Conservation (phyloP, 2,113 vertebrate species). For the Sylvicapra grimmia region DNA sequence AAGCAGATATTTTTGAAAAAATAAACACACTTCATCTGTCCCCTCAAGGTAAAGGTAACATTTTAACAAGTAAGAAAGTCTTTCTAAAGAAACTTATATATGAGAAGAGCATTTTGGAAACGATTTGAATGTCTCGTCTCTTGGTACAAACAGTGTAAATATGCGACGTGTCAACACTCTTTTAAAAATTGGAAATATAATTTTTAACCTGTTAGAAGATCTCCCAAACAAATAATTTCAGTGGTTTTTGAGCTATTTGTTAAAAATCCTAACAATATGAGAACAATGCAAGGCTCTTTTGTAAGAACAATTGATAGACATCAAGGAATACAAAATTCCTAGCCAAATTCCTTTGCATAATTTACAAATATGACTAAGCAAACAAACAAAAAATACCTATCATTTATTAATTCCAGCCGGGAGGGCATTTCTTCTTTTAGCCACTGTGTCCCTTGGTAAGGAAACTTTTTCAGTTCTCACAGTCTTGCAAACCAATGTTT, state of each 20-base stretch:
- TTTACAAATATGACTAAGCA: constrained; percentile 23
- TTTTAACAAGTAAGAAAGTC: constrained; percentile 43
- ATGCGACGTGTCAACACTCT: background rate
- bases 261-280: background rate
- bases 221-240: background rate
- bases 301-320: background rate
- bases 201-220: constrained; percentile 34
- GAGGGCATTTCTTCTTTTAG: background rate
- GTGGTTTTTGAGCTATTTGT: constrained; percentile 1
- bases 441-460: background rate
- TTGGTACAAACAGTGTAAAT: background rate
- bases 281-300: background rate
- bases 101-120: constrained; percentile 50
- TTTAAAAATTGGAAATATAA: constrained; percentile 7
- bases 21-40: constrained; percentile 30
- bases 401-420: background rate
- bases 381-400: background rate
- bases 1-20: constrained; percentile 45
- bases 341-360: constrained; percentile 35
- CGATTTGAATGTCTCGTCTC: constrained; percentile 30
- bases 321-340: background rate
- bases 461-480: background rate
- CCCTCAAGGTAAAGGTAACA: constrained; percentile 49
- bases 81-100: constrained; percentile 29
- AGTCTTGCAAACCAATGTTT: background rate